Conservation (phyloP, 1,140 invertebrate genomes). For the Ceratosolen fusciceps region DNA sequence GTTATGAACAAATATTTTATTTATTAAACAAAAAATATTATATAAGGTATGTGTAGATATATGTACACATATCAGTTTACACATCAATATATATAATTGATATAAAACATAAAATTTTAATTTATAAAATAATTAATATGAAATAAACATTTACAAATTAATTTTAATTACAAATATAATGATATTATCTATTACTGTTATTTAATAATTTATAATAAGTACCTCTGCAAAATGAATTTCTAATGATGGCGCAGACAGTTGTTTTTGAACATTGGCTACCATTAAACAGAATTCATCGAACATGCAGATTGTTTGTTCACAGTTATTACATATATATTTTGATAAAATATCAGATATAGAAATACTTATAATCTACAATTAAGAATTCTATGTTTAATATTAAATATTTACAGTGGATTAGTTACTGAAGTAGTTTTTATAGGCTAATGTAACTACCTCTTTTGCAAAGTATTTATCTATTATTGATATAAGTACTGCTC, state of each 20-base stretch:
- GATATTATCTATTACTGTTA: not conserved
- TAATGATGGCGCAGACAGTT: constrained; percentile 60
- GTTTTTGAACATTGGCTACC: constrained; percentile 67
- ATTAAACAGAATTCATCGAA: constrained; percentile 67
- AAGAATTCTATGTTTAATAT: constrained; percentile 23
- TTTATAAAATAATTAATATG: too few species aligned
- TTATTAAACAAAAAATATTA: too few species aligned
- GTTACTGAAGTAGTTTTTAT: not conserved
- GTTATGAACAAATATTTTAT: too few species aligned
- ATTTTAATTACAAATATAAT: too few species aligned
- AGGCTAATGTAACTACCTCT: constrained; percentile 57
- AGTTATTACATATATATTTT: constrained; percentile 66
- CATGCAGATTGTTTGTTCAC: constrained; percentile 63
- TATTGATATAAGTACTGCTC: constrained; percentile 62
- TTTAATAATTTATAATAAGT: constrained; percentile 35
- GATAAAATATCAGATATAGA: constrained; percentile 61
- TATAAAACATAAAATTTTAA: too few species aligned
- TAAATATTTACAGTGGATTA: not conserved
- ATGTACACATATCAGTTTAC: too few species aligned
- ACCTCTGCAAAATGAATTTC: constrained; percentile 67
- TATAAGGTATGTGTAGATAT: too few species aligned
- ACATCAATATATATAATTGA: too few species aligned
- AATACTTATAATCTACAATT: constrained; percentile 63
- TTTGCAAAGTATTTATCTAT: constrained; percentile 67
- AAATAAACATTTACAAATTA: too few species aligned